Evolutionary conservation across 2,113 vertebrate genomes (phyloP).

Genomic region (Galbula dea): DNA sequence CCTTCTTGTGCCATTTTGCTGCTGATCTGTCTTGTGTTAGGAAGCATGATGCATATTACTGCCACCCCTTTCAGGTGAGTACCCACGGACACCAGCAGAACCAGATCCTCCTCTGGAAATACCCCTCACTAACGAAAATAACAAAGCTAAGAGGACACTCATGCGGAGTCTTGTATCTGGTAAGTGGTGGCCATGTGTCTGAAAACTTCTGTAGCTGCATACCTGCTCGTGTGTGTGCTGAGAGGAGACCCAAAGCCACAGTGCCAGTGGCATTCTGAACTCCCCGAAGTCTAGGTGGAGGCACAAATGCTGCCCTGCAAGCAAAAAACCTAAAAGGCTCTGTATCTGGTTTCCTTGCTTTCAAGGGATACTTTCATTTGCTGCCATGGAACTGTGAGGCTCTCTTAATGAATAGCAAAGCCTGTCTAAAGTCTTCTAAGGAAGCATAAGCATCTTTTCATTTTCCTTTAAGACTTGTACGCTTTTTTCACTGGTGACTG

Average conservation of each 20-base stretch:
- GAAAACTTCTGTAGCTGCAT: neutral
- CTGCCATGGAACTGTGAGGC: conserved; percentile 13
- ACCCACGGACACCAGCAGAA: conserved; percentile 98
- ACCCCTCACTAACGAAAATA: conserved; percentile 95
- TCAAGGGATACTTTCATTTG: neutral
- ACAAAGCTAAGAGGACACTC: conserved; percentile 98
- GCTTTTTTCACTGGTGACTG: neutral
- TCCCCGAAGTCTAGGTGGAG: neutral
- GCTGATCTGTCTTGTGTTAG: neutral
- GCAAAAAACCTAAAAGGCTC: neutral
- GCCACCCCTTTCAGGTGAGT: conserved; percentile 81
- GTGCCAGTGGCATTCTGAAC: neutral
- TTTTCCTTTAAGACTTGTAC: neutral
- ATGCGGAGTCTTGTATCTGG: conserved; percentile 94
- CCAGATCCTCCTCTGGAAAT: conserved; percentile 99
- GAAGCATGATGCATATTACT: rapidly evolving
- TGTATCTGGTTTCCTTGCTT: neutral
- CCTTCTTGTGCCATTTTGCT: rapidly evolving
- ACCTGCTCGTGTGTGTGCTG: neutral
- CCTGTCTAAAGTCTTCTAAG: neutral
- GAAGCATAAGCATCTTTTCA: neutral
- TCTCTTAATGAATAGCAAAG: neutral
- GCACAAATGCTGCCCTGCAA: neutral
- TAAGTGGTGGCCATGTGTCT: conserved; percentile 29
- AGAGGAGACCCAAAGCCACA: neutral